A percentile compares a stretch with the other conserved stretches of the same genome.
These are phyloP conservation scores for Ciconia maguari DNA, from an alignment of 2,113 vertebrate genomes.

Conservation along the genomic window DNA sequence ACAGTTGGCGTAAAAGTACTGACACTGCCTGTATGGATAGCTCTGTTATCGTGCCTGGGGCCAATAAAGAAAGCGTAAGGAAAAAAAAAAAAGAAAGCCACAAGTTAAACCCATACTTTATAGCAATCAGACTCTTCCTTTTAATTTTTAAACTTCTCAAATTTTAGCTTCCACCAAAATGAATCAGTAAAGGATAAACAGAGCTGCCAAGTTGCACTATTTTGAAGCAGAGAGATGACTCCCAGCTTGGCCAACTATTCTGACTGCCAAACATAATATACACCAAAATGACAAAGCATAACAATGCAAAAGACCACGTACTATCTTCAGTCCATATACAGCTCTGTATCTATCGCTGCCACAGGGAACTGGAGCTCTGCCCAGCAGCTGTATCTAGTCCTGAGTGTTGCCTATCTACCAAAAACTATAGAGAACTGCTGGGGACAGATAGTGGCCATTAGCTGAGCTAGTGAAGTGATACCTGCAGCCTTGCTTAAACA, in stretches of 20 bases:
- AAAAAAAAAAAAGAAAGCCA: background rate
- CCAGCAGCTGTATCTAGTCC: background rate
- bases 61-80: background rate
- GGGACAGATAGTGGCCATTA: constrained; percentile 1
- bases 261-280: background rate
- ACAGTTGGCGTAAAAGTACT: background rate
- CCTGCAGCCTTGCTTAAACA: background rate
- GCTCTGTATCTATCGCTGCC: background rate
- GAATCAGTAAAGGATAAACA: background rate
- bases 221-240: constrained; percentile 1
- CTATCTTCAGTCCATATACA: background rate
- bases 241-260: background rate
- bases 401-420: background rate
- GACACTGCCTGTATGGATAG: background rate
- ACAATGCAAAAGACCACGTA: background rate
- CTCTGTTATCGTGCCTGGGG: background rate
- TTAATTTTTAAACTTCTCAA: background rate
- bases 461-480: background rate
- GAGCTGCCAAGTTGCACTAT: background rate
- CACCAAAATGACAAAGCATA: background rate
- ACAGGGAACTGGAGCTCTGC: background rate
- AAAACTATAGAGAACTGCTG: background rate
- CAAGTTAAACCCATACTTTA: background rate
- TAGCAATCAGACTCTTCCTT: background rate
- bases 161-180: background rate